These are phyloP conservation scores for Ariolimax columbianus DNA, from an alignment of 2,888 invertebrate genomes.

Conservation along the genomic window DNA sequence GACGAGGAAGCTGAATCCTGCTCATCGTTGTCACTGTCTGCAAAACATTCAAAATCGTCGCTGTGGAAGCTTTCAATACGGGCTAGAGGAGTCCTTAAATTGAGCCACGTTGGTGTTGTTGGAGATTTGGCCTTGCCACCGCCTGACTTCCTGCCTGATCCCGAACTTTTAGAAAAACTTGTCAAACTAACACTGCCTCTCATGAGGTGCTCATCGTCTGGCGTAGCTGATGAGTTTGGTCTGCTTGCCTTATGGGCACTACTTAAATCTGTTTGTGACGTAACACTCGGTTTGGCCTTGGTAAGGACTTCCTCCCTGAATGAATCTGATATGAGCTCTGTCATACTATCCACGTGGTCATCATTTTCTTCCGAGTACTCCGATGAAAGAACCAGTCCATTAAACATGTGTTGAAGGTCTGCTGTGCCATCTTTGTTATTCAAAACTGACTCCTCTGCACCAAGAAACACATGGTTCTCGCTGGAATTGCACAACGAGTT, in stretches of 20 bases:
- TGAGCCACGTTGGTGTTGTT: constrained; percentile 69
- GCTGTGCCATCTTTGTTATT: constrained; percentile 12
- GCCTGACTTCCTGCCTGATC: constrained; percentile 25
- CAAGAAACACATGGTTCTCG: constrained; percentile 30
- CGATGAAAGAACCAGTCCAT: constrained; percentile 25
- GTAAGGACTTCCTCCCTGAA: constrained; percentile 41
- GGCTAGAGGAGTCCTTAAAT: constrained; percentile 72
- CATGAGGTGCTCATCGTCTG: constrained; percentile 13
- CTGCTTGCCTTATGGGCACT: constrained; percentile 29
- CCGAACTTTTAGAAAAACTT: constrained; percentile 34
- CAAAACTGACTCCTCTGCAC: constrained; percentile 7
- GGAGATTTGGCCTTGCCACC: constrained; percentile 59
- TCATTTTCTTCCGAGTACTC: constrained; percentile 54
- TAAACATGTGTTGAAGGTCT: constrained; percentile 26
- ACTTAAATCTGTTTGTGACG: constrained; percentile 17
- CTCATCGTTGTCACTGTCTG: constrained; percentile 47
- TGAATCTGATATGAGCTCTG: constrained; percentile 53
- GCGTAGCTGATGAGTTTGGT: constrained; percentile 27
- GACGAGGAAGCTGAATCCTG: constrained; percentile 59
- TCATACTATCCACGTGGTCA: constrained; percentile 53
- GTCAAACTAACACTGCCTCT: constrained; percentile 33
- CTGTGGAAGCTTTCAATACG: constrained; percentile 75
- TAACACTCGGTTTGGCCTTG: constrained; percentile 10
- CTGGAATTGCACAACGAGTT: constrained; percentile 9
- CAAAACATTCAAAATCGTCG: constrained; percentile 73